Base-by-base conservation (phyloP, 2,797 vertebrate species). In the Stomatorhinus walkeri region DNA sequence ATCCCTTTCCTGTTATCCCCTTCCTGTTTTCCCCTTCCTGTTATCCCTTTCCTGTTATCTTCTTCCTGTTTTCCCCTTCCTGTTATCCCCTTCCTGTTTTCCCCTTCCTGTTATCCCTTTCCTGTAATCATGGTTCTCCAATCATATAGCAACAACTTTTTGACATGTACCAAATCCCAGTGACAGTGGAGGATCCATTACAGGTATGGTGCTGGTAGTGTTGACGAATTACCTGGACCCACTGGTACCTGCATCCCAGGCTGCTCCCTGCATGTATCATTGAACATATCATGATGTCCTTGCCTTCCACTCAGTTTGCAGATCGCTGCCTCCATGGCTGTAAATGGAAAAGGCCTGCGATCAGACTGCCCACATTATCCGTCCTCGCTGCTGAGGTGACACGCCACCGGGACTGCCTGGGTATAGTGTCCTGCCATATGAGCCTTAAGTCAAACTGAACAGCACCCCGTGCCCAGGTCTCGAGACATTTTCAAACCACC, bases 291-390 rank as follows among this genome's bases (percentile, higher is more conserved):
- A 90, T 91, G 89, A 89, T 79, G 36, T 43, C 36, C 32, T 79
- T 40, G 1, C 32, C 36, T n/a, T n/a, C 72, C 72, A 40, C 36
- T 43, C 36, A 43, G 72, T 43, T 91, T 91, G 90, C 89, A 90
- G 91, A 90, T 88, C 7, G 14, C 81, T 48, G 81, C 9, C 8
- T 84, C 46, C 8, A 40, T 40, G 32, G 68, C 72, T 14, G 72
- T 76, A 76, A 76, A 40, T 36, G 32, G 72, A 76, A 43, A 14
- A 43, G 36, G 72, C 36, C 14, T 76, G 32, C 5, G 6, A 76
- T 76, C 72, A 76, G 28, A 76, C 36, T 8, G 72, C 72, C 14
- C 14, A 43, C 16, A 40, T 32, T 43, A 43, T 76, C 6, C 1
- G 32, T 76, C 72, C 68, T 76, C 32, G 4, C 68, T 19, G 4